Evolutionary conservation across 2,888 invertebrate genomes (phyloP).

Genomic region (Atrina japonica): DNA sequence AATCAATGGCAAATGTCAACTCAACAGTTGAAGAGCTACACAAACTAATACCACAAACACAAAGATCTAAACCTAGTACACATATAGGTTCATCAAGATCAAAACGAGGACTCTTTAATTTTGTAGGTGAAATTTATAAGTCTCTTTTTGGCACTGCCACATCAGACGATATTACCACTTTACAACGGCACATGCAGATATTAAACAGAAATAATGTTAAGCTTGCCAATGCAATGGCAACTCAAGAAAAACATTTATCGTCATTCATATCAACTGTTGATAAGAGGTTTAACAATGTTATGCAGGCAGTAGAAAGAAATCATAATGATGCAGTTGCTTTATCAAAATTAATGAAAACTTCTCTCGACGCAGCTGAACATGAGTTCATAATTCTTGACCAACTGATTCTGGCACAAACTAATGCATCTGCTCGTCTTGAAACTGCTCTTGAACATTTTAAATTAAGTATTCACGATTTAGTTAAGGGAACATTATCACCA

Average conservation of each 20-base stretch:
- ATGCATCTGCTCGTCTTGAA: conserved; percentile 1
- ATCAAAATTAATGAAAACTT: conserved; percentile 2
- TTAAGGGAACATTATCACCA: conserved; percentile 11
- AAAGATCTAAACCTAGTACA: background rate
- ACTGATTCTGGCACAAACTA: conserved; percentile 7
- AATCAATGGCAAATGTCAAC: conserved; percentile 16
- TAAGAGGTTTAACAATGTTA: conserved; percentile 7
- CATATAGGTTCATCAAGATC: conserved; percentile 14
- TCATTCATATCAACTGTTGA: conserved; percentile 4
- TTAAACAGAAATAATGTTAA: conserved; percentile 17
- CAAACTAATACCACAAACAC: conserved; percentile 8
- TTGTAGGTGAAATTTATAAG: conserved; percentile 13
- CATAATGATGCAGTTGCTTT: conserved; percentile 14
- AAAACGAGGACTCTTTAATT: conserved; percentile 11
- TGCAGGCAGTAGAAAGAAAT: conserved; percentile 5
- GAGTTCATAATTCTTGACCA: conserved; percentile 16
- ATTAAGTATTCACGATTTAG: conserved; percentile 3
- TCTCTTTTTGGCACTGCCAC: conserved; percentile 20
- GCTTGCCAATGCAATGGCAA: conserved; percentile 15
- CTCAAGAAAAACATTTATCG: conserved; percentile 15
- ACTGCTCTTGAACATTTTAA: conserved; percentile 1
- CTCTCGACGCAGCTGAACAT: conserved; percentile 9
- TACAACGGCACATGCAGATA: conserved; percentile 14
- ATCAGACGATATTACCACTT: conserved; percentile 14
- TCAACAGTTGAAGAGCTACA: conserved; percentile 13